phyloP scores from a whole-genome alignment of 1,140 invertebrate species.

The Drosophila setifemur region DNA sequence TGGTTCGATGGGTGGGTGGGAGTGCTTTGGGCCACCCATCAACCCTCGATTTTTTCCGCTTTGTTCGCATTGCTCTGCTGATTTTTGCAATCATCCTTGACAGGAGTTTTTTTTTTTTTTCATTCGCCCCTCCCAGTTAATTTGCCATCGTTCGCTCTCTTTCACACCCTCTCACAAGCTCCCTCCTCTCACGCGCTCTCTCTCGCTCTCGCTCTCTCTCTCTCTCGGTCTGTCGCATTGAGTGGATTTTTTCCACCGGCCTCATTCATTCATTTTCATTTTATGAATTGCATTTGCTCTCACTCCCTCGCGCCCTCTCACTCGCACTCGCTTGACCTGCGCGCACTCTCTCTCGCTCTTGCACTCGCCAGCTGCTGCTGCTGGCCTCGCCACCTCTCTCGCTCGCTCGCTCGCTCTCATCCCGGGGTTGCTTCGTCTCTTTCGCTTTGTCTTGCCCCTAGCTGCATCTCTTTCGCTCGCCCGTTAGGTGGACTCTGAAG shows the following conservation, averaged over 20 bases:
- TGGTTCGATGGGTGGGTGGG: slow-evolving; percentile 44
- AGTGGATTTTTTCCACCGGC: slow-evolving; percentile 12
- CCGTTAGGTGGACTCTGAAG: slow-evolving; percentile 4
- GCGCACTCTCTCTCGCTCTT: slow-evolving; percentile 13
- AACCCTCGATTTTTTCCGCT: slow-evolving; percentile 47
- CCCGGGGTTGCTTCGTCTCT: background rate
- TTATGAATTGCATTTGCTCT: slow-evolving; percentile 76
- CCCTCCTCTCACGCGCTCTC: background rate
- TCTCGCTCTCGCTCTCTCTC: slow-evolving; percentile 19
- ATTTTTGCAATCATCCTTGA: slow-evolving; percentile 71
- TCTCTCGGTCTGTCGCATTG: slow-evolving; percentile 9
- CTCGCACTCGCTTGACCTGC: slow-evolving; percentile 28
- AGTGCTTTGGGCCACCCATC: too few species aligned
- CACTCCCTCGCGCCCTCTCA: slow-evolving; percentile 42
- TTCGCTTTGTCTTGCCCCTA: background rate
- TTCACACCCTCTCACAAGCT: background rate
- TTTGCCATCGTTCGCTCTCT: slow-evolving; percentile 33
- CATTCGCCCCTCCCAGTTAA: slow-evolving; percentile 72
- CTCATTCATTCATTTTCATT: slow-evolving; percentile 71
- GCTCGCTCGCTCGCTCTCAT: background rate
- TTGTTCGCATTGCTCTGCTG: slow-evolving; percentile 47
- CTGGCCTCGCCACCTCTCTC: slow-evolving; percentile 13
- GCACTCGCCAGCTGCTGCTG: too few species aligned
- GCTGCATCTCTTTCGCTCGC: slow-evolving; percentile 5
- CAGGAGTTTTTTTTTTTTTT: slow-evolving; percentile 45